Evolutionary conservation across 2,797 vertebrate genomes (phyloP).

Genomic region (Enteromius argenteus): DNA sequence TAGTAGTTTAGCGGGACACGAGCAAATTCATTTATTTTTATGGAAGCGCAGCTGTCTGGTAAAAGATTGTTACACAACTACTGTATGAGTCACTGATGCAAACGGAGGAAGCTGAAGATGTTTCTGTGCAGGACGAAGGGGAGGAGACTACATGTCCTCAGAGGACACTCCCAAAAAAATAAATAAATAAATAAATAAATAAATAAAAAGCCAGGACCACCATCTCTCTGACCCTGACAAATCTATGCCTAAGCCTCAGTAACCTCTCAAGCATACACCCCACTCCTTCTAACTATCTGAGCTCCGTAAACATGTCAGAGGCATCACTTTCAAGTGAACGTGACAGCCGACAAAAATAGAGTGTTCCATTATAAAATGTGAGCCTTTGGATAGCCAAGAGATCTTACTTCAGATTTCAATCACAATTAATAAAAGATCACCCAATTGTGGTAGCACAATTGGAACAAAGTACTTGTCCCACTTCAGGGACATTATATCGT

Average conservation of each 20-base stretch:
- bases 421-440: neutral
- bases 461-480: neutral
- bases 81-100: neutral
- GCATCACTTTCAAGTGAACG: neutral
- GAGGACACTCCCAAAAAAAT: neutral
- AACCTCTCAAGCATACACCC: neutral
- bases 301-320: neutral
- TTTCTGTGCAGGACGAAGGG: neutral
- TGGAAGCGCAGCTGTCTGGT: neutral
- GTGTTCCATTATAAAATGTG: neutral
- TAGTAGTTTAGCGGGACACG: conserved; percentile 53
- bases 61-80: conserved; percentile 21
- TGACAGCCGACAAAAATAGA: neutral
- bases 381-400: too few species aligned
- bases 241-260: neutral
- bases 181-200: neutral
- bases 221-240: neutral
- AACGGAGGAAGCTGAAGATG: neutral
- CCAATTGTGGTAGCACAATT: neutral
- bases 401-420: neutral
- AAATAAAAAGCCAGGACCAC: neutral
- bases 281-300: neutral
- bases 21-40: neutral
- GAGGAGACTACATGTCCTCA: neutral
- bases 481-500: neutral